These are phyloP conservation scores for Meloe dianella DNA, from an alignment of 2,888 invertebrate species.

Conservation along the genomic window DNA sequence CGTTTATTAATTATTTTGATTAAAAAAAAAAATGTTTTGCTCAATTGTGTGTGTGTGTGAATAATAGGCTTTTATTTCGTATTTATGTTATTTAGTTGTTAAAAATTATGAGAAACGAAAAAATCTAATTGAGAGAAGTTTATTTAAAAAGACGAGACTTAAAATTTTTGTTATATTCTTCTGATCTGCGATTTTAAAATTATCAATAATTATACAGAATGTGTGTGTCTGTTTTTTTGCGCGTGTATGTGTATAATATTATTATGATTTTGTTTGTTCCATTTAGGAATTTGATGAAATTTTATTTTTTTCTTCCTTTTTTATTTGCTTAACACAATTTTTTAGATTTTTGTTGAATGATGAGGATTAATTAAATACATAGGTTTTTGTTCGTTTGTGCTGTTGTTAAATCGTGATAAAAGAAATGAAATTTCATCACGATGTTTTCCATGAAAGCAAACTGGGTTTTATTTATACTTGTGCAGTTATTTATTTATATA, in stretches of 20 bases:
- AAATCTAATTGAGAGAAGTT: background rate
- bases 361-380: background rate
- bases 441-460: constrained; percentile 52
- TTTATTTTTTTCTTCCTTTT: constrained; percentile 25
- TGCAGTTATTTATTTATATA: constrained; percentile 30
- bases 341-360: background rate
- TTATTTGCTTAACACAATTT: background rate
- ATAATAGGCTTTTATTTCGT: background rate
- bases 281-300: constrained; percentile 39
- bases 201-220: constrained; percentile 12
- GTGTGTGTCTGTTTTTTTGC: constrained; percentile 12
- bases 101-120: no score
- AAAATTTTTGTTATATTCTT: constrained; percentile 24
- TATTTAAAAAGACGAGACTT: constrained; percentile 25
- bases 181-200: constrained; percentile 34
- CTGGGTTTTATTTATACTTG: constrained; percentile 43
- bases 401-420: constrained; percentile 27
- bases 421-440: constrained; percentile 40
- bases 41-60: constrained; percentile 29
- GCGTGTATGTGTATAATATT: no score
- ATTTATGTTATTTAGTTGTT: background rate
- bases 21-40: constrained; percentile 35
- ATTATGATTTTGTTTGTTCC: constrained; percentile 35
- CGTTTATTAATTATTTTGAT: background rate
- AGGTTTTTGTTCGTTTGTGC: no score